Base-by-base conservation (phyloP, 2,888 invertebrate species). In the Sesia apiformis region DNA sequence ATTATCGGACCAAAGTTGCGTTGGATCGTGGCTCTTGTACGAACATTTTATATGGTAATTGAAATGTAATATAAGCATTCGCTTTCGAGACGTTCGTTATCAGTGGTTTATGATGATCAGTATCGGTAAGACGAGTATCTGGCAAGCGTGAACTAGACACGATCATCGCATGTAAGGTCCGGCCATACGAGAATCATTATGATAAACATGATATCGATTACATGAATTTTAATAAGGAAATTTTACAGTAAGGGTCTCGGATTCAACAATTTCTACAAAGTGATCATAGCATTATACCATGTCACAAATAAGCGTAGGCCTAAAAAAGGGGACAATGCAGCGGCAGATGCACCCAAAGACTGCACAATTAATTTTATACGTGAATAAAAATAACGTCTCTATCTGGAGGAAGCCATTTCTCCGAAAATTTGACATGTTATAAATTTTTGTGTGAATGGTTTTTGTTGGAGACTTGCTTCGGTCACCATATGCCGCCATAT, bases 1-100 rank as follows among this genome's bases (percentile, higher is more conserved):
- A 90, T 90, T 89, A 88, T 90, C 87, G 74, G 68, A 70, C 70
- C 74, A 74, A 76, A 80, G 75, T 74, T 81, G 81, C 78, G 78
- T 78, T 80, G 72, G 72, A 69, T 72, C 76, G 76, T 70, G 72
- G 71, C 72, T 74, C 76, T 77, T 77, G 77, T 80, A 74, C 64
- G 74, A 78, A 84, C 80, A 81, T 84, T 88, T 82, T 83, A 81
- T 88, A 85, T 88, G 85, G 82, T 90, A 85, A 88, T 87, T 85
- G 86, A 86, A 86, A 84, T 82, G 83, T 85, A 81, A 81, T 84
- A 82, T 81, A 81, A 80, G 77, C 78, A 78, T 80, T 80, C 67
- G 76, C 71, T 77, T 78, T 77, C 71, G 72, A 75, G 66, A 61
- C 61, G 74, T 79, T 78, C 76, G 75, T 84, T 86, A 84, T 84